These are phyloP conservation scores for Carcina quercana DNA, from an alignment of 2,888 invertebrate genomes.

Conservation along the genomic window DNA sequence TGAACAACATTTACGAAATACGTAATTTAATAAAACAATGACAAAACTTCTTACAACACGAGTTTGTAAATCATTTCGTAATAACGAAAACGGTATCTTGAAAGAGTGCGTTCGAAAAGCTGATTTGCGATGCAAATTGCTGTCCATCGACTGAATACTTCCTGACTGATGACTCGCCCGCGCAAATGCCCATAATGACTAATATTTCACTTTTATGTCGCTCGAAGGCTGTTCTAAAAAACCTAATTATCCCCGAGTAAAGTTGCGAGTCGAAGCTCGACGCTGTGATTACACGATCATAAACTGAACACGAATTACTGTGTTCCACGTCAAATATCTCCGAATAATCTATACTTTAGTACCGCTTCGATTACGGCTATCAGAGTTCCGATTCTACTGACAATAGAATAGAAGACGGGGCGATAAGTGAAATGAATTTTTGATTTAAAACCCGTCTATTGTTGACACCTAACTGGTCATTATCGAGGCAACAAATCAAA, in stretches of 20 bases:
- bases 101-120: constrained; percentile 17
- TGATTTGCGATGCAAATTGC: constrained; percentile 35
- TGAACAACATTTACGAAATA: constrained; percentile 28
- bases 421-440: constrained; percentile 29
- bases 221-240: constrained; percentile 33
- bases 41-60: constrained; percentile 20
- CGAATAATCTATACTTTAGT: constrained; percentile 31
- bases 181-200: constrained; percentile 37
- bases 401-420: constrained; percentile 29
- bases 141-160: constrained; percentile 21
- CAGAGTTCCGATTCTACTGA: constrained; percentile 20
- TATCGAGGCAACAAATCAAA: constrained; percentile 18
- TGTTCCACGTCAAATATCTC: constrained; percentile 37
- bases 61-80: constrained; percentile 24
- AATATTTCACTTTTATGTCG: constrained; percentile 42
- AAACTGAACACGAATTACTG: constrained; percentile 36
- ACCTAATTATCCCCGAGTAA: constrained; percentile 34
- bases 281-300: constrained; percentile 42
- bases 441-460: constrained; percentile 29
- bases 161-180: constrained; percentile 23
- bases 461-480: constrained; percentile 23
- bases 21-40: constrained; percentile 39
- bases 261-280: constrained; percentile 15
- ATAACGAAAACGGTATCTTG: constrained; percentile 14
- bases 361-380: constrained; percentile 32